A percentile compares a stretch with the other conserved stretches of the same genome.
These are phyloP conservation scores for Eumerus sabulonum DNA, from an alignment of 2,888 invertebrate genomes.

Conservation along the genomic window DNA sequence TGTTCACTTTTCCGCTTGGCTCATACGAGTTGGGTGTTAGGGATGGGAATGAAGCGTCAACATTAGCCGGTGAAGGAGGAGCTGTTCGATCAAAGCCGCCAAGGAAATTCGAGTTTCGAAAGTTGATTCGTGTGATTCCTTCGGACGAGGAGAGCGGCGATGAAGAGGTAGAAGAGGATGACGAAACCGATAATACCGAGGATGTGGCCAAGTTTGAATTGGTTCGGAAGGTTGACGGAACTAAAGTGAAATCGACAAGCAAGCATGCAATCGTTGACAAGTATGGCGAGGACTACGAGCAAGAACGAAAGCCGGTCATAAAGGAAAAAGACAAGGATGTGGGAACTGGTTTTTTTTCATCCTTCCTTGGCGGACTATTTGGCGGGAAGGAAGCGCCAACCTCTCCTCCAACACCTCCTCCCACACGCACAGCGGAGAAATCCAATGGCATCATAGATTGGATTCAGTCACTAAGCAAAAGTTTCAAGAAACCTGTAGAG, in stretches of 20 bases:
- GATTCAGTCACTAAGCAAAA: constrained; percentile 73
- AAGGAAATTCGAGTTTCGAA: constrained; percentile 75
- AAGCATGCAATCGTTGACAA: constrained; percentile 62
- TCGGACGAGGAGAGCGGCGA: constrained; percentile 70
- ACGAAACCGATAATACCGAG: constrained; percentile 70
- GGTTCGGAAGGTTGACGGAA: constrained; percentile 65
- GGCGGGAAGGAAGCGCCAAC: constrained; percentile 40
- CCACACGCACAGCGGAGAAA: constrained; percentile 32
- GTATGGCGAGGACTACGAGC: constrained; percentile 58
- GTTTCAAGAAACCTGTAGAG: constrained; percentile 53
- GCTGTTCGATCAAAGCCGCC: constrained; percentile 35
- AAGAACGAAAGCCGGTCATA: constrained; percentile 63
- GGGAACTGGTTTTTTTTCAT: constrained; percentile 65
- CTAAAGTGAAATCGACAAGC: constrained; percentile 22
- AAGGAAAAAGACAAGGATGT: constrained; percentile 60
- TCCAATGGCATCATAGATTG: constrained; percentile 75
- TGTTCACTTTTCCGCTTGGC: constrained; percentile 70
- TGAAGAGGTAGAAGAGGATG: constrained; percentile 70
- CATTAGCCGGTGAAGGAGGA: constrained; percentile 22
- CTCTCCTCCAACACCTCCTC: constrained; percentile 17
- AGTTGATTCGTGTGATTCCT: constrained; percentile 73
- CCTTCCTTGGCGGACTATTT: constrained; percentile 69
- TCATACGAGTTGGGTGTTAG: constrained; percentile 70
- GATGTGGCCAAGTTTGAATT: constrained; percentile 71
- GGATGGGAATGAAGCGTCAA: constrained; percentile 51